Conservation (phyloP, 2,888 invertebrate species). For the Crepidodera aurea region DNA sequence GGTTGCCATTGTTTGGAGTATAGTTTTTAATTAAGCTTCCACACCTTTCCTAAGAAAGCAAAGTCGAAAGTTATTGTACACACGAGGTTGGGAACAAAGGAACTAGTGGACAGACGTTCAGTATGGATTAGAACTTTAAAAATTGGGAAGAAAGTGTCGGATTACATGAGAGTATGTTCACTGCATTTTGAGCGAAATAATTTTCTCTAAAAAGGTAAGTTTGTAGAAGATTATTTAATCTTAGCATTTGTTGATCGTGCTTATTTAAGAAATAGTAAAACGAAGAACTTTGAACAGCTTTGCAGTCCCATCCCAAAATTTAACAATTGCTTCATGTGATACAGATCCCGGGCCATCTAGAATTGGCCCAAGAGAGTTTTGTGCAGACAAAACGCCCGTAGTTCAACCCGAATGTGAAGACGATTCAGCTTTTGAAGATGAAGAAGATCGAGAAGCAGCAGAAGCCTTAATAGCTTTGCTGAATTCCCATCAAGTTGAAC, state of each 20-base stretch:
- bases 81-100: constrained; percentile 10
- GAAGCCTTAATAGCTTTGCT: no score
- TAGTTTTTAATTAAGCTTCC: constrained; percentile 11
- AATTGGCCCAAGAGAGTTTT: no score
- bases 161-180: constrained; percentile 24
- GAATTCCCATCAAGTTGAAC: no score
- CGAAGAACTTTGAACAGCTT: no score
- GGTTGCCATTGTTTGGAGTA: no score
- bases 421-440: no score
- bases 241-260: background rate
- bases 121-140: constrained; percentile 20
- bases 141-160: constrained; percentile 16
- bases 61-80: constrained; percentile 7
- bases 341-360: no score
- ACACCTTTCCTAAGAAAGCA: no score
- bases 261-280: background rate
- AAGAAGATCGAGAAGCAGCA: no score
- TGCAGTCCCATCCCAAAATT: background rate
- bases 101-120: constrained; percentile 21
- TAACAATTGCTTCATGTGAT: background rate
- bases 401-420: no score
- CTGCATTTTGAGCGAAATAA: no score
- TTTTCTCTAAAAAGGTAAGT: constrained; percentile 2
- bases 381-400: no score
- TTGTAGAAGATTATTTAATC: background rate